Percentiles rank a stretch among this genome's conserved stretches.
Conservation (phyloP, 64 coral and sea anemone species). For the Cladopsammia gracilis region DNA sequence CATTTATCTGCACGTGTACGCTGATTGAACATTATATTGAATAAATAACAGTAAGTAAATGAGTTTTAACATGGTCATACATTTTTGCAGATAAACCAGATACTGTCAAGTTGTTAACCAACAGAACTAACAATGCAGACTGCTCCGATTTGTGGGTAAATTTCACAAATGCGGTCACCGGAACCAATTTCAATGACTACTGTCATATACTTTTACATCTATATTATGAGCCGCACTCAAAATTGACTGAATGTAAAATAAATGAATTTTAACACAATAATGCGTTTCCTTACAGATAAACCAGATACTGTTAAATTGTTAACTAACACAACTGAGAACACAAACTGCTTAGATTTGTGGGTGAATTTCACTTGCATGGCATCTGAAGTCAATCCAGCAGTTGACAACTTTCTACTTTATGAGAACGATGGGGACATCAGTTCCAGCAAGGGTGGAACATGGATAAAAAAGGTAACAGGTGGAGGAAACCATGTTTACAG, state of each 20-base stretch:
- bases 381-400: constrained; percentile 18
- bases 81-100: background rate
- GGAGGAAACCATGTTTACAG: background rate
- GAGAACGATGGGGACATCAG: background rate
- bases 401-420: background rate
- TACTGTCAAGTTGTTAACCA: background rate
- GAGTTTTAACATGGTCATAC: too few relatives aligned
- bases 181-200: too few relatives aligned
- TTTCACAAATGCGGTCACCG: background rate
- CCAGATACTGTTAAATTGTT: constrained; percentile 1
- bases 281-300: background rate
- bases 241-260: too few relatives aligned
- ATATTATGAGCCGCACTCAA: too few relatives aligned
- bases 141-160: constrained; percentile 9
- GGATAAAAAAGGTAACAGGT: background rate
- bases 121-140: background rate
- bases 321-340: constrained; percentile 17
- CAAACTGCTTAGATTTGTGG: background rate
- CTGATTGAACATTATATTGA: too few relatives aligned
- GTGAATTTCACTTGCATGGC: background rate
- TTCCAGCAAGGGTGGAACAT: background rate
- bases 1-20: too few relatives aligned
- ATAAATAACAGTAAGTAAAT: too few relatives aligned
- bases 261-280: too few relatives aligned
- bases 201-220: too few relatives aligned